phyloP scores from a whole-genome alignment of 2,797 vertebrate genomes.

The Tragopan temminckii region DNA sequence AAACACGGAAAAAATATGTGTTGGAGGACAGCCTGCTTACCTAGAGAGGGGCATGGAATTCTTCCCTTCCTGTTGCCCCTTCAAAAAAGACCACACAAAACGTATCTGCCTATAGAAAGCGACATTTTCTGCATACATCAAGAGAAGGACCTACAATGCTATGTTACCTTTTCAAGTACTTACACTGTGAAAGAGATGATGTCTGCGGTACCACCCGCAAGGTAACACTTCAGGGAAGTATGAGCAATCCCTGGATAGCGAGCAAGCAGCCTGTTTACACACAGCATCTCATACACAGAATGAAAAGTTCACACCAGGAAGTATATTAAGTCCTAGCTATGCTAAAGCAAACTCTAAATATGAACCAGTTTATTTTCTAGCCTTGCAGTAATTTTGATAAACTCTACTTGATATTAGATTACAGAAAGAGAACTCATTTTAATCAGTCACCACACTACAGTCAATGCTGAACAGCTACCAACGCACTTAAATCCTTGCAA shows the following conservation, averaged over 20 bases:
- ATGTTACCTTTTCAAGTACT: background rate
- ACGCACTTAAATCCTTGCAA: background rate
- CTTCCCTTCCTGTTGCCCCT: background rate
- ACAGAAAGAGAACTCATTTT: background rate
- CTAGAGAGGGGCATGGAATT: background rate
- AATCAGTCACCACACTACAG: background rate
- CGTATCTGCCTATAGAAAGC: background rate
- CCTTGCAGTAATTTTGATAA: background rate
- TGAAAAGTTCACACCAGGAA: background rate
- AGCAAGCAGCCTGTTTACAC: background rate
- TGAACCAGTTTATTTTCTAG: background rate
- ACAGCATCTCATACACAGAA: background rate
- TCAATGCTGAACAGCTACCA: background rate
- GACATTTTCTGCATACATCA: background rate
- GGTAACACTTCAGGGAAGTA: background rate
- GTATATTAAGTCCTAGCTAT: background rate
- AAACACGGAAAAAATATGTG: background rate
- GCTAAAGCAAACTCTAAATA: background rate
- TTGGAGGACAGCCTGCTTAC: background rate
- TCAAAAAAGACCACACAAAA: background rate
- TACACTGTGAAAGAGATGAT: accelerated
- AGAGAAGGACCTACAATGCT: background rate
- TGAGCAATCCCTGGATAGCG: background rate
- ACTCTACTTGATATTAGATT: background rate
- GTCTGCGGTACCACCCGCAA: background rate